Conservation (phyloP, 2,888 invertebrate species). For the Xanthorhoe designata region DNA sequence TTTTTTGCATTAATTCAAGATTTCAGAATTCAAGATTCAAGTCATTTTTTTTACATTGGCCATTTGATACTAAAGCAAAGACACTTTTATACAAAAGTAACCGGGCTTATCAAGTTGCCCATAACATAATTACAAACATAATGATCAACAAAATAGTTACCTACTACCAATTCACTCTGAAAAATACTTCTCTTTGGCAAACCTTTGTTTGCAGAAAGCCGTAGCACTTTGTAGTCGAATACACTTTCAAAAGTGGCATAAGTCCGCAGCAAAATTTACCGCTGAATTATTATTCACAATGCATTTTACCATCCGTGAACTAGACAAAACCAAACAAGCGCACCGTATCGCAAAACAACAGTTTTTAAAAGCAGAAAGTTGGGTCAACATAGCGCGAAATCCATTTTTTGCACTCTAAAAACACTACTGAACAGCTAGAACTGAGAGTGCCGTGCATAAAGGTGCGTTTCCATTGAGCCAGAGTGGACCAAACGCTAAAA, state of each 20-base stretch:
- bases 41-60: too few relatives aligned
- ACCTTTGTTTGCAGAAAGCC: constrained; percentile 1
- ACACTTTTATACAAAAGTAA: too few relatives aligned
- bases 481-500: neutral
- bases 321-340: constrained; percentile 24
- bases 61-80: too few relatives aligned
- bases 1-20: too few relatives aligned
- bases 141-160: neutral
- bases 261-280: constrained; percentile 12
- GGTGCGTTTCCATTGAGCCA: neutral
- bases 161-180: neutral
- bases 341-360: constrained; percentile 22
- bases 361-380: constrained; percentile 20
- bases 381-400: constrained; percentile 30
- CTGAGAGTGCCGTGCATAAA: neutral
- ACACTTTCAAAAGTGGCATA: neutral
- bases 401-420: constrained; percentile 34
- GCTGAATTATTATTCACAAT: constrained; percentile 16
- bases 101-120: too few relatives aligned
- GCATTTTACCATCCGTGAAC: constrained; percentile 11
- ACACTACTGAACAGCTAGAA: constrained; percentile 16
- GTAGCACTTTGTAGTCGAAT: constrained; percentile 6
- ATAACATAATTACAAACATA: too few relatives aligned
- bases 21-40: too few relatives aligned
- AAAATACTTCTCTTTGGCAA: neutral